Base-by-base conservation (phyloP, 2,113 vertebrate species). In the Clarias magur region DNA sequence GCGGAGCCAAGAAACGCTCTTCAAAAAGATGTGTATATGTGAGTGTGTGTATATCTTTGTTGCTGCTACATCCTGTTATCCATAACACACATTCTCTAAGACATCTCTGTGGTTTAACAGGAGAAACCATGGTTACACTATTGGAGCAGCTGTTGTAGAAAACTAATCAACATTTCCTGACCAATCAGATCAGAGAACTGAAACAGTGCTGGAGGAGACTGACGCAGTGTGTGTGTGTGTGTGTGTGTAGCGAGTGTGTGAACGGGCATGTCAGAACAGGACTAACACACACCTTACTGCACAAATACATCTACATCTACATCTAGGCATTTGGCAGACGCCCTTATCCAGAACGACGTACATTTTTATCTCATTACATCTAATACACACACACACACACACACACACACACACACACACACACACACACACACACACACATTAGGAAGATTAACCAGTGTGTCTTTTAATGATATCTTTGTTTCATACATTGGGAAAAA, bases 261-360 rank as follows among this genome's bases (percentile, higher is more conserved):
- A n/a, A n/a, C n/a, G n/a, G 30, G 72, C 85, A 72, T 57, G 85
- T 86, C 23, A 21, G 56, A 81, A 60, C 85, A 60, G 30, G 30
- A 80, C 65, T 19, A 16, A 13, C 34, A 85, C 84, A 79, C 53
- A 30, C 85, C 75, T 54, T 27, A 67, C n/a, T 30, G 75, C 62
- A 68, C 75, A 78, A 57, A 86, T 10, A 23, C 72, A 48, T 34
- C 30, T 34, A 34, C 30, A 34, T 34, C 30, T 34, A 34, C 30
- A 34, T 34, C 30, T 34, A 34, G 30, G 30, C 30, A 34, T 34
- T 34, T 34, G 30, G 30, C 30, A 34, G 30, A 34, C 30, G 30
- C 30, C 30, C 30, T 34, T 34, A 34, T 34, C 30, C 30, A 34
- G 30, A 34, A 2, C 30, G 30, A 34, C 30, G 1, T 34, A 34